Evolutionary conservation across 2,797 vertebrate species (phyloP).

Genomic region (Sternotherus odoratus): DNA sequence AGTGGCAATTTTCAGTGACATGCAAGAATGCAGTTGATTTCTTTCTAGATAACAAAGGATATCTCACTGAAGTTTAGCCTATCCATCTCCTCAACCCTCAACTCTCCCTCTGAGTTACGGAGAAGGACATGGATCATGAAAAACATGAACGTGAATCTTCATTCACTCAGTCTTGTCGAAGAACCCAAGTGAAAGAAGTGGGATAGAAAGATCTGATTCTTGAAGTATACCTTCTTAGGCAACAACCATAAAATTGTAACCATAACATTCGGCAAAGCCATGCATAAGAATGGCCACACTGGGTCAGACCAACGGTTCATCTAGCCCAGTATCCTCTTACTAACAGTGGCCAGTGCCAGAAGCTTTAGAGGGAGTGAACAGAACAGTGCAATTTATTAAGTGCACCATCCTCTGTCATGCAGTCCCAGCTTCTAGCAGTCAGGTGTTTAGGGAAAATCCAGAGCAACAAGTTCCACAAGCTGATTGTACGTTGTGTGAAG

Average conservation of each 20-base stretch:
- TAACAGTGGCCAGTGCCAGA: background rate
- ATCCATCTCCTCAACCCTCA: background rate
- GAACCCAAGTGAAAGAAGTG: background rate
- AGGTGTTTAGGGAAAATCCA: background rate
- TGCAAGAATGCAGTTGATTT: fast-evolving
- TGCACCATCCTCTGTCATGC: background rate
- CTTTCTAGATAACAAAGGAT: background rate
- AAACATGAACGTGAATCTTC: background rate
- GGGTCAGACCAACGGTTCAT: background rate
- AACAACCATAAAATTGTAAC: background rate
- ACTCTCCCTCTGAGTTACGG: background rate
- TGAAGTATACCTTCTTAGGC: background rate
- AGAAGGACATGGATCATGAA: background rate
- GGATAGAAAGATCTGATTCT: background rate
- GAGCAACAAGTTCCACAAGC: background rate
- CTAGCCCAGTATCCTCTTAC: background rate
- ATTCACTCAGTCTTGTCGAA: background rate
- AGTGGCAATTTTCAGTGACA: background rate
- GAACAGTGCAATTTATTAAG: background rate
- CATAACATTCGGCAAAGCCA: background rate
- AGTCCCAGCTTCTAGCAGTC: background rate
- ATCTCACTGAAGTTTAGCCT: background rate
- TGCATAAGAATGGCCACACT: background rate
- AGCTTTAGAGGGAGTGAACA: background rate
- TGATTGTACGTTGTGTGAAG: background rate